Base-by-base conservation (phyloP, 2,797 vertebrate genomes). In the Pelodytes ibericus region DNA sequence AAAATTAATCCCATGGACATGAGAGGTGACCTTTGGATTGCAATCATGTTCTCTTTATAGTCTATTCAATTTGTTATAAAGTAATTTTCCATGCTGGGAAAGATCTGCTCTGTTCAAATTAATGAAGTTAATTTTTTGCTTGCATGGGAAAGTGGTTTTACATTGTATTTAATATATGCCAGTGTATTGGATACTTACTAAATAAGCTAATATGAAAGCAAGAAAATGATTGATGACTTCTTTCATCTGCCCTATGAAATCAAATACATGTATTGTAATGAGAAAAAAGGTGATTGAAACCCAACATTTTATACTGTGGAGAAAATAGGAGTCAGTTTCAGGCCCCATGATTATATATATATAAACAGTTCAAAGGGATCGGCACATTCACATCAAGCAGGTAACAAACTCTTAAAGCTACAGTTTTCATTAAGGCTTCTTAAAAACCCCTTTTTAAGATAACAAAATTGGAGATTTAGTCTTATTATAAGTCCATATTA, bases 61-160 rank as follows among this genome's bases (percentile, higher is more conserved):
- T 53, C 49, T 53, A 53, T 53, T 53, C 49, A 53, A 24, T 20
- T 53, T 53, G 49, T 53, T 53, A 24, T 53, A 22, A 53, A 53
- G 49, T 24, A 53, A 24, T 53, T 44, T 53, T 53, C 49, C n/a
- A 53, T 53, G 49, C 49, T 53, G 49, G 49, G 49, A 22, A 53
- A 53, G 20, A 53, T 53, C 0, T 53, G 49, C 22, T 53, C 49
- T 53, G 13, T 44, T 44, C 49, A 20, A 53, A 53, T 53, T 53
- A 53, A 53, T 53, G 20, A 8, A 53, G 8, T 16, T 53, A 53
- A 20, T 53, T 53, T 47, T 53, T 53, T 24, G 20, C 20, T 53
- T 53, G 49, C 2, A 53, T 53, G 49, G 49, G 49, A 4, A 53
- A 15, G 20, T 53, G 49, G 16, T 53, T 53, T 53, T 53, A 53